A percentile compares a stretch with the other conserved stretches of the same genome.
phyloP scores from a whole-genome alignment of 2,797 vertebrate species.

The Galagoides demidoff region DNA sequence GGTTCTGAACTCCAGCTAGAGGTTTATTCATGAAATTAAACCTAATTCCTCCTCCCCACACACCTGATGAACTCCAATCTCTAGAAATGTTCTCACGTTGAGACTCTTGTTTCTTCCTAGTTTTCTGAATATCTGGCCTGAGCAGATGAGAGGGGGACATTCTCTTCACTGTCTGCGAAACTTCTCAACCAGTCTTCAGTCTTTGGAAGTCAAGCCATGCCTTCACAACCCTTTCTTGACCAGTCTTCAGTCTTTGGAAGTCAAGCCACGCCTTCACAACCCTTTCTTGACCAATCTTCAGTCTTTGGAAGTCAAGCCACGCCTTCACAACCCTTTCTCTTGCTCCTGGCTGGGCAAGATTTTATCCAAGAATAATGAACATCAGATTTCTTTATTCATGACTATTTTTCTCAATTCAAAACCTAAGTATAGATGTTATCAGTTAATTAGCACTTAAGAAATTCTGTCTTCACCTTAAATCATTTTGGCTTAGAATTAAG shows the following conservation, averaged over 20 bases:
- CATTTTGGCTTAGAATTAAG: not conserved
- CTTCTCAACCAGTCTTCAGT: not conserved
- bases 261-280: not conserved
- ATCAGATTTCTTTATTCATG: not conserved
- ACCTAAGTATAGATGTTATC: not conserved
- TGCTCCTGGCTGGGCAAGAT: not conserved
- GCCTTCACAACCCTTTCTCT: not conserved
- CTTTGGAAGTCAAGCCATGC: not conserved
- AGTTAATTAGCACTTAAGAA: not conserved
- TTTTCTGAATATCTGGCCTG: not conserved
- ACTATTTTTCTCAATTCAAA: not conserved
- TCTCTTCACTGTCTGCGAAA: not conserved
- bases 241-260: not conserved
- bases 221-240: not conserved
- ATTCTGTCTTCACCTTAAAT: not conserved
- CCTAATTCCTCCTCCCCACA: not conserved
- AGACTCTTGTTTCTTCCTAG: not conserved
- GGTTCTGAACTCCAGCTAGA: not conserved
- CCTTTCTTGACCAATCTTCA: not conserved
- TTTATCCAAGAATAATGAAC: not conserved
- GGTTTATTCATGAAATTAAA: not conserved
- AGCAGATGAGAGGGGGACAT: not conserved
- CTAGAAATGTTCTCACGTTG: not conserved
- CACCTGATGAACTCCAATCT: not conserved
- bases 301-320: not conserved